A percentile compares a stretch with the other conserved stretches of the same genome.
phyloP scores from a whole-genome alignment of 2,797 vertebrate species.

The Merluccius polli region DNA sequence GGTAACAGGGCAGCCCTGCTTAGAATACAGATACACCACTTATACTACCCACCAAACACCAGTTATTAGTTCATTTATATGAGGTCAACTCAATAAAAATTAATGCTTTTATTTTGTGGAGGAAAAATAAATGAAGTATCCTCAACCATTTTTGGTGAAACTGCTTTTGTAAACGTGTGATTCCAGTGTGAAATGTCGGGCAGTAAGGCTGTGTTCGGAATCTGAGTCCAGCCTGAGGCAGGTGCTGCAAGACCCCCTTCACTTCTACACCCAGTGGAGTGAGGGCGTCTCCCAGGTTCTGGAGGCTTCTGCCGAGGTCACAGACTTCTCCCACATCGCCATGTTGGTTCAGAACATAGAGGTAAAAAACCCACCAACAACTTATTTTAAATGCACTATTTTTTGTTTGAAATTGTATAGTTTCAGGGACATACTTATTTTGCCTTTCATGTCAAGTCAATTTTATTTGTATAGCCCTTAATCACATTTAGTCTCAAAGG shows the following conservation, averaged over 20 bases:
- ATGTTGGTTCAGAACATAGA: constrained; percentile 79
- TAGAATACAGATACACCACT: background rate
- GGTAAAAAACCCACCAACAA: constrained; percentile 64
- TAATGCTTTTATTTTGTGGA: too few species aligned
- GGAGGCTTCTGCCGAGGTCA: constrained; percentile 71
- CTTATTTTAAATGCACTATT: background rate
- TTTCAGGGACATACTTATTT: background rate
- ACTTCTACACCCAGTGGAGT: constrained; percentile 80
- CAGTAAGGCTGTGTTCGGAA: constrained; percentile 73
- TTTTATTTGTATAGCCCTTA: background rate
- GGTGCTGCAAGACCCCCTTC: constrained; percentile 78
- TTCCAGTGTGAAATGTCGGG: constrained; percentile 79
- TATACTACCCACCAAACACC: background rate
- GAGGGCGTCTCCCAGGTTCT: constrained; percentile 72
- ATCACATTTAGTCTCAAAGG: background rate
- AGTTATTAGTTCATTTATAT: too few species aligned
- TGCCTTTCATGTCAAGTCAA: background rate
- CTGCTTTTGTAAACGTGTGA: background rate
- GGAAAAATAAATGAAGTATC: too few species aligned
- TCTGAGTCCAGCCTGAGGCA: constrained; percentile 70
- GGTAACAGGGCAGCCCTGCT: background rate
- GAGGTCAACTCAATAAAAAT: too few species aligned
- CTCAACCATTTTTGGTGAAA: background rate
- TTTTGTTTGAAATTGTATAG: background rate
- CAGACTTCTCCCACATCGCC: constrained; percentile 76